Evolutionary conservation across 37 sponge, comb jelly and placozoan genomes (phyloP), one percentile per base, ranked within the genome.

Genomic region (Bolinopsis microptera): DNA sequence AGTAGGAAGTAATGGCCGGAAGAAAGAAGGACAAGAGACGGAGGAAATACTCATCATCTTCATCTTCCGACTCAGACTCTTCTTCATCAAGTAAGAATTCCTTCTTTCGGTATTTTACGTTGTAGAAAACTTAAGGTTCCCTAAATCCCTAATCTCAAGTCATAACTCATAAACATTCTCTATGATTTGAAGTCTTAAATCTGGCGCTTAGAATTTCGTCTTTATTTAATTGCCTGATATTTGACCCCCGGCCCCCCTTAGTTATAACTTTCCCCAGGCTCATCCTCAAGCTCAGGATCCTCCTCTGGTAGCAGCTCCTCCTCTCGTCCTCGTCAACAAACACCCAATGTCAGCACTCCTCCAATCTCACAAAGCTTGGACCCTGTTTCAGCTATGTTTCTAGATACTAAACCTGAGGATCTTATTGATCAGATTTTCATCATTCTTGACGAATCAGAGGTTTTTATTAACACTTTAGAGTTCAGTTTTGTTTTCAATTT

Each of bases 371-470:
- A 24, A 21, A 72, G 74, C 18, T n/a, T 72, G 3, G 74, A 72
- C 26, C 31, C 30, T 72, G 74, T 72, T 2, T 72, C 74, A 8
- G 83, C 83, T 8, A 82, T 82, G 83, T 35, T 82, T 24, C 38
- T 82, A 18, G 83, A 82, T 23, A 82, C 83, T 8, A 82, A 82
- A 35, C 83, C 83, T 23, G 83, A 82, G 35, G 83, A 82, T 21
- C 38, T 82, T 8, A 82, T 82, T 9, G 83, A 82, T 35, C 83
- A 82, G 23, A 82, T 82, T 9, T 82, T 82, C 38, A 82, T 82
- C 38, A 82, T 82, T 82, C 83, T 82, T 36, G 83, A 82, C 31
- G 83, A 82, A 35, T 3, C 83, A 35, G 83, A 82, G 35, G 83
- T 82, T 72, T 5, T n/a, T 72, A 24, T 30, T 30, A 21, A 13